Conservation (phyloP, 1,140 invertebrate species). For the Lamellibrachia luymesi region DNA sequence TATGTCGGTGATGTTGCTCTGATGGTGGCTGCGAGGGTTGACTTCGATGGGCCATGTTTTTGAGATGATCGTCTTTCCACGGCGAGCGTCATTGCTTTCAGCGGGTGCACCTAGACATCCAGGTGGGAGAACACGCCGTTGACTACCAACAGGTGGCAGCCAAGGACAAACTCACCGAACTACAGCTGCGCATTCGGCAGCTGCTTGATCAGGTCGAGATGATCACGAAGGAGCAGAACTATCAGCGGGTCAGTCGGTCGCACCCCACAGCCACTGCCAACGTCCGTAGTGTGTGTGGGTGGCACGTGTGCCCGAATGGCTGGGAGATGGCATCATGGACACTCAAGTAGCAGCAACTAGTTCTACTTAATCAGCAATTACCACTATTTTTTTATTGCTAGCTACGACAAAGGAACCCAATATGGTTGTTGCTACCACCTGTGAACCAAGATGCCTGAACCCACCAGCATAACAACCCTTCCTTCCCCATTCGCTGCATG, state of each 20-base stretch:
- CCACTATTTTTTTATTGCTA: too few species aligned
- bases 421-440: not conserved
- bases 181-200: conserved; percentile 93
- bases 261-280: not conserved
- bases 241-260: conserved; percentile 77
- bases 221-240: conserved; percentile 99
- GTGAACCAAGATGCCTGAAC: not conserved
- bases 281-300: not conserved
- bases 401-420: not conserved
- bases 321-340: not conserved
- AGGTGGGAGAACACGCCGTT: conserved; percentile 97
- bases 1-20: not conserved
- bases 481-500: not conserved
- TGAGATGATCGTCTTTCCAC: conserved; percentile 7
- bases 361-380: not conserved
- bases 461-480: not conserved
- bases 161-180: conserved; percentile 94
- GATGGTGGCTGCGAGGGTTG: not conserved
- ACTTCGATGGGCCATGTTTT: not conserved
- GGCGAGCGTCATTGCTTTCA: conserved; percentile 48
- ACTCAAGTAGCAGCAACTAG: not conserved
- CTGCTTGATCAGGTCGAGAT: conserved; percentile 97
- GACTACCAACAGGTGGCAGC: conserved; percentile 96
- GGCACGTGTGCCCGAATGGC: not conserved
- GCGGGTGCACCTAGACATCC: conserved; percentile 95